Evolutionary conservation across 1,140 invertebrate genomes (phyloP).

Genomic region (Arctopsyche grandis): DNA sequence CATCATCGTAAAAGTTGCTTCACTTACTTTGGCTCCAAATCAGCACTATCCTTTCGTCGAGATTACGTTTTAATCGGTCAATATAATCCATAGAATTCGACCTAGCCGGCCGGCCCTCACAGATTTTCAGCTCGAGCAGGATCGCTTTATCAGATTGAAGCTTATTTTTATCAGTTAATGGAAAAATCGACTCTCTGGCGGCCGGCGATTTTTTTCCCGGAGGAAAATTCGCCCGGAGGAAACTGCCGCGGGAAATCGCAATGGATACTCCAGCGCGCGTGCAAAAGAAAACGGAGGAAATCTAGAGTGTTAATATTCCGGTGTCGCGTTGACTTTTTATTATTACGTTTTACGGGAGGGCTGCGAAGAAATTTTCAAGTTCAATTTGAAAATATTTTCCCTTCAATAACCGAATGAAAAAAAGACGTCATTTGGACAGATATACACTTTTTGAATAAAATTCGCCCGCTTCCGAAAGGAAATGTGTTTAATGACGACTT

Average conservation of each 20-base stretch:
- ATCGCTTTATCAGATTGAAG: conserved; percentile 4
- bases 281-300: too few relatives aligned
- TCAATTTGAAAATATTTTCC: not conserved
- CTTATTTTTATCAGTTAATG: conserved; percentile 40
- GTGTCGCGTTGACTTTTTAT: too few relatives aligned
- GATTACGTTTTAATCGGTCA: conserved; percentile 31
- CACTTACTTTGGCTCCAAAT: too few relatives aligned
- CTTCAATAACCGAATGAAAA: not conserved
- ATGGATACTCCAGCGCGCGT: too few relatives aligned
- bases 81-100: conserved; percentile 23
- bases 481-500: too few relatives aligned
- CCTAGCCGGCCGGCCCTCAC: not conserved
- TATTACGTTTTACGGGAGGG: too few relatives aligned
- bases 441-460: too few relatives aligned
- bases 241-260: not conserved
- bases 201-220: not conserved
- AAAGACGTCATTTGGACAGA: too few relatives aligned
- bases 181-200: conserved; percentile 25
- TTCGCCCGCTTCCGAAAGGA: too few relatives aligned
- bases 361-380: conserved; percentile 7
- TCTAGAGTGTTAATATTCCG: too few relatives aligned
- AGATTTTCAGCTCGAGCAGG: conserved; percentile 8
- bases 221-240: conserved; percentile 11
- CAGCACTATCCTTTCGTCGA: not conserved
- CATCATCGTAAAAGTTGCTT: conserved; percentile 11